phyloP scores from a whole-genome alignment of 2,888 invertebrate genomes.

The Anagyrus pseudococci region DNA sequence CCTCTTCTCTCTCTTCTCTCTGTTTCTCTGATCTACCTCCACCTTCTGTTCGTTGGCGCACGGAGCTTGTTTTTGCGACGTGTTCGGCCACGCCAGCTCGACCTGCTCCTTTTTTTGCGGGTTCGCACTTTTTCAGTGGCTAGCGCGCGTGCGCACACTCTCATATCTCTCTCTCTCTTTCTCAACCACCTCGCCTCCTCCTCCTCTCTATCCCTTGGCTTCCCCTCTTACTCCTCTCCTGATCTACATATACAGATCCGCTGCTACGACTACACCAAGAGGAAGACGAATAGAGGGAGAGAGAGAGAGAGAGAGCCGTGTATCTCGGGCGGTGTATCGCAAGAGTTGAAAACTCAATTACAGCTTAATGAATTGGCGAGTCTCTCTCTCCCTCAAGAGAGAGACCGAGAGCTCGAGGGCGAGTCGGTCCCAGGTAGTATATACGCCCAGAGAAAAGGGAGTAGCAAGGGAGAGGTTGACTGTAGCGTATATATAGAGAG shows the following conservation, averaged over 20 bases:
- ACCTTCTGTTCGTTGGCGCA: no score
- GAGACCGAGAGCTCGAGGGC: background rate
- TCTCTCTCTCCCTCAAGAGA: background rate
- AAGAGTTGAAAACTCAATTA: slow-evolving; percentile 61
- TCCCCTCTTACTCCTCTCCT: no score
- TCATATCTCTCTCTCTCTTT: slow-evolving; percentile 29
- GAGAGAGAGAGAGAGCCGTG: no score
- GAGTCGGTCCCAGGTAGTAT: no score
- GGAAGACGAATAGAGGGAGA: background rate
- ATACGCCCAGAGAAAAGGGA: no score
- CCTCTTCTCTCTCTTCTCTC: background rate
- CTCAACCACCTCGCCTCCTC: slow-evolving; percentile 3
- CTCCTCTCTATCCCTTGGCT: no score
- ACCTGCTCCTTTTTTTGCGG: slow-evolving; percentile 24
- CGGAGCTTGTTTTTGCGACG: no score
- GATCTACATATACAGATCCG: no score
- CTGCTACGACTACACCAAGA: no score
- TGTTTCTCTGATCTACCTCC: no score
- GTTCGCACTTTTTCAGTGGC: slow-evolving; percentile 37
- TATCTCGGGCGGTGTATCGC: slow-evolving; percentile 56
- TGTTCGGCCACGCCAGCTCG: no score
- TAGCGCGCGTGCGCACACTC: slow-evolving; percentile 36
- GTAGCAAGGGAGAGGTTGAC: no score
- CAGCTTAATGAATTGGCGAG: slow-evolving; percentile 60
- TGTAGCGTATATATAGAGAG: background rate